These are phyloP conservation scores for Athrips mouffetella DNA, from an alignment of 2,888 invertebrate species.

Conservation along the genomic window DNA sequence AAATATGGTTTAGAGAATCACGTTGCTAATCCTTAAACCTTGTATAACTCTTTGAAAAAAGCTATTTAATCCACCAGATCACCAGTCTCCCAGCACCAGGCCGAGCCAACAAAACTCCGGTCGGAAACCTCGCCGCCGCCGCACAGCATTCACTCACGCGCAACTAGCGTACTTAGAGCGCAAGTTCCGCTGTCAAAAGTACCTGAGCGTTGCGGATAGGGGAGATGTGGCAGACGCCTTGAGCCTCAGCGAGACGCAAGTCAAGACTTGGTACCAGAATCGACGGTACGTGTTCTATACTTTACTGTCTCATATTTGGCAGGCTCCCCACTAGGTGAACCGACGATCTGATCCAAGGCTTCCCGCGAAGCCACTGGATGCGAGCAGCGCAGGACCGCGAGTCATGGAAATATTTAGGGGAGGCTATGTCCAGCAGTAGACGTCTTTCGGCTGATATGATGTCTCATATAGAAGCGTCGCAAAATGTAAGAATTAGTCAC, in stretches of 20 bases:
- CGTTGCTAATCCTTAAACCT: neutral
- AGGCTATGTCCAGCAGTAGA: no score
- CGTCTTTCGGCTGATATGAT: no score
- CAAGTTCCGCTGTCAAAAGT: constrained; percentile 96
- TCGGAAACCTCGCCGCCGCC: constrained; percentile 88
- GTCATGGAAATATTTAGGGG: no score
- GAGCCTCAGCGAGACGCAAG: constrained; percentile 94
- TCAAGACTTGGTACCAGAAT: constrained; percentile 97
- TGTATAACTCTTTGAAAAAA: no score
- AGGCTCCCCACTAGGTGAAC: no score
- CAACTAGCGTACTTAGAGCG: constrained; percentile 94
- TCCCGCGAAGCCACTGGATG: no score
- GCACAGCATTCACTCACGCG: constrained; percentile 96
- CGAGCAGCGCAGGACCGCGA: no score
- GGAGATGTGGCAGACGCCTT: constrained; percentile 95
- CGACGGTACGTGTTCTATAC: constrained; percentile 79
- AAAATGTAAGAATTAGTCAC: no score
- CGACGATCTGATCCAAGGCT: neutral
- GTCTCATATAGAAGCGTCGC: no score
- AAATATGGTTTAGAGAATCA: neutral
- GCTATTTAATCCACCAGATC: constrained; percentile 36
- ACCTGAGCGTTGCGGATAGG: constrained; percentile 94
- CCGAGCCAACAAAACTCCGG: constrained; percentile 63
- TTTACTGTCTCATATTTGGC: neutral
- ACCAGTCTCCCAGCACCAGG: constrained; percentile 37